phyloP scores from a whole-genome alignment of 2,888 invertebrate genomes.

The Choreutis nemorana region DNA sequence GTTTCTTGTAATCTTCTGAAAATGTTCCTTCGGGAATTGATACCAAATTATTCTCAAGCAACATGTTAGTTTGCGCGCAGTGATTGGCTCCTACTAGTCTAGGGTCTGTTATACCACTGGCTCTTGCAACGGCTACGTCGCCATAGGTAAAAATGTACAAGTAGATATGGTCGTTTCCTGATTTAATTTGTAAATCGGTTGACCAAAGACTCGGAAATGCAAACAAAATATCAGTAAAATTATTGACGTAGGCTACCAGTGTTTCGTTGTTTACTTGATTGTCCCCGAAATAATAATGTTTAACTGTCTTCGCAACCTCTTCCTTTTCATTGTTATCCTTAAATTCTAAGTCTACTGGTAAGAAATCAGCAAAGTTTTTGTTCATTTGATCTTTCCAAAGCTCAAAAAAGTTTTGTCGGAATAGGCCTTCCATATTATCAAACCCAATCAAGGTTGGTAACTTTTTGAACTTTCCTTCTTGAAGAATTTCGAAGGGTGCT shows the following conservation, averaged over 20 bases:
- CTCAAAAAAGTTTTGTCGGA: neutral
- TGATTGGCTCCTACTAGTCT: neutral
- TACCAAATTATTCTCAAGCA: neutral
- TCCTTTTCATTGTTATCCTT: neutral
- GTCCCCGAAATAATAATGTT: conserved; percentile 3
- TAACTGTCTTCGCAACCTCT: neutral
- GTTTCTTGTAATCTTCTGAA: conserved; percentile 14
- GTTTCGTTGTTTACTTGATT: neutral
- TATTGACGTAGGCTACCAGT: neutral
- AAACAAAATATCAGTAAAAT: conserved; percentile 2
- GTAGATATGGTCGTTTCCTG: neutral
- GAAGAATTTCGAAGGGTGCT: neutral
- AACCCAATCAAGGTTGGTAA: neutral
- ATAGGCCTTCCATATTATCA: neutral
- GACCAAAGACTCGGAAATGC: neutral
- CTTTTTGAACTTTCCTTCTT: neutral
- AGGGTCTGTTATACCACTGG: neutral
- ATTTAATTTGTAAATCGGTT: neutral
- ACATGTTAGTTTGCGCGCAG: neutral
- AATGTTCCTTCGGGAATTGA: neutral
- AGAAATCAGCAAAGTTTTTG: conserved; percentile 5
- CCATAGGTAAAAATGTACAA: too few relatives aligned
- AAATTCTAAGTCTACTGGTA: conserved; percentile 5
- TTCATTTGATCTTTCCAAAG: neutral
- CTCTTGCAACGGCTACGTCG: too few relatives aligned